Percentiles rank a stretch among this genome's conserved stretches.
Evolutionary conservation across 2,113 vertebrate genomes (phyloP).

Genomic region (Mugil cephalus): DNA sequence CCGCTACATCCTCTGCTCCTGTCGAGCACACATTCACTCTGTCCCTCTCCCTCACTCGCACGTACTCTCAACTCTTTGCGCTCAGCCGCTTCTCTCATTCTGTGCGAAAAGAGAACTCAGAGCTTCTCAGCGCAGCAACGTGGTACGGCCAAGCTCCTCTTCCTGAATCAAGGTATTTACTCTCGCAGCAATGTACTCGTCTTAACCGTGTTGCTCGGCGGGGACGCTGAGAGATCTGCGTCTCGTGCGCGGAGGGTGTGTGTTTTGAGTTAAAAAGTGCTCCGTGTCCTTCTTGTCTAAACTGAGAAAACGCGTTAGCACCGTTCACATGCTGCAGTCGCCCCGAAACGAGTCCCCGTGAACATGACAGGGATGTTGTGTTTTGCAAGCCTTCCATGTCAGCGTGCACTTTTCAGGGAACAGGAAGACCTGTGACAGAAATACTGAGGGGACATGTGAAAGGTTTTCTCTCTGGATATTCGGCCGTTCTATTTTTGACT

Average conservation of each 20-base stretch:
- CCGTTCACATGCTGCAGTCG: constrained; percentile 37
- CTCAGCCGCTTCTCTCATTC: constrained; percentile 63
- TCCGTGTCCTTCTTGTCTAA: background rate
- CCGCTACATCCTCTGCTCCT: constrained; percentile 34
- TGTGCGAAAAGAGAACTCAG: constrained; percentile 64
- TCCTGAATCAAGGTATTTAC: constrained; percentile 76
- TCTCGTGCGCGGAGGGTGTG: background rate
- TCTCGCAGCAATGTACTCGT: constrained; percentile 14
- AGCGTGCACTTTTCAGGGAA: constrained; percentile 68
- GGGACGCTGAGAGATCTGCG: background rate
- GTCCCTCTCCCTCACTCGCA: constrained; percentile 29
- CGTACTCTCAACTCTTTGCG: constrained; percentile 59
- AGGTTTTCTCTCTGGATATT: constrained; percentile 62
- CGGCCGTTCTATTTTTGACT: constrained; percentile 70
- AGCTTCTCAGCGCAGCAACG: constrained; percentile 67
- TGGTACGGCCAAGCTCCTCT: constrained; percentile 69
- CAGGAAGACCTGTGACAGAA: constrained; percentile 70
- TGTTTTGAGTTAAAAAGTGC: background rate
- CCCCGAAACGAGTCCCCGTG: constrained; percentile 54
- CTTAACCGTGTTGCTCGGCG: constrained; percentile 18
- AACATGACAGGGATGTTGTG: constrained; percentile 65
- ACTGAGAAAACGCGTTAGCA: constrained; percentile 39
- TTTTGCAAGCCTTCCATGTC: constrained; percentile 64
- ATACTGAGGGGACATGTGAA: constrained; percentile 60
- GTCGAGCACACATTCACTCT: constrained; percentile 45